Base-by-base conservation (phyloP, 2,797 vertebrate genomes). In the Sphenodon punctatus region DNA sequence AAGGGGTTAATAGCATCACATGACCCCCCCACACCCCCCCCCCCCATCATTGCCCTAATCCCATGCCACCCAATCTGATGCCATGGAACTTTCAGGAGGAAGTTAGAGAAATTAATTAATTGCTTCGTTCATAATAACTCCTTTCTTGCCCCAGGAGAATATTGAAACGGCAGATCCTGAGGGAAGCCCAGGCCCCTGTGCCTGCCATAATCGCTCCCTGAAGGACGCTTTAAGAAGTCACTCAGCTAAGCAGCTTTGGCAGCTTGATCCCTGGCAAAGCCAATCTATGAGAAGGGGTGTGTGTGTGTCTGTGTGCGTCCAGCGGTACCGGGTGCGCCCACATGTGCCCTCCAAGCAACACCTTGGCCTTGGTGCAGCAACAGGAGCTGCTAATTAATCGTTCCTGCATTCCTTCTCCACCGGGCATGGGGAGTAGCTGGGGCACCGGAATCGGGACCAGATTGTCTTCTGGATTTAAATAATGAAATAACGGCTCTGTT, bases 61-160 rank as follows among this genome's bases (percentile, higher is more conserved):
- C 65, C 23, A 69, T 7, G 43, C n/a, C 46, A 61, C 41, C 22
- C 48, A 70, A 69, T 48, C 32, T 70, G 66, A 75, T 69, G 79
- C 80, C 75, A 82, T 69, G 66, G 79, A 65, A 75, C 42, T 56
- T 56, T 70, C 73, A 65, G 43, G 59, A 76, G 59, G 43, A 64
- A 58, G 32, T 38, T 36, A 30, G 36, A 51, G 2, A 42, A 61
- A 74, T 53, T 48, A 65, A 67, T 53, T 67, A 51, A 82, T 75
- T 64, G 75, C 82, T 79, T 65, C 42, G 71, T 71, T 72, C n/a
- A 53, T 30, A 70, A 36, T 30, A 15, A n/a, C 43, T 42, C 49
- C 61, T 67, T 67, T 27, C 70, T 61, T 68, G 55, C 34, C 61
- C n/a, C 34, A 60, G 49, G 77, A 79, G 36, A 58, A 48, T n/a